Base-by-base conservation (phyloP, 2,113 vertebrate genomes). In the Phylloscopus trochilus region DNA sequence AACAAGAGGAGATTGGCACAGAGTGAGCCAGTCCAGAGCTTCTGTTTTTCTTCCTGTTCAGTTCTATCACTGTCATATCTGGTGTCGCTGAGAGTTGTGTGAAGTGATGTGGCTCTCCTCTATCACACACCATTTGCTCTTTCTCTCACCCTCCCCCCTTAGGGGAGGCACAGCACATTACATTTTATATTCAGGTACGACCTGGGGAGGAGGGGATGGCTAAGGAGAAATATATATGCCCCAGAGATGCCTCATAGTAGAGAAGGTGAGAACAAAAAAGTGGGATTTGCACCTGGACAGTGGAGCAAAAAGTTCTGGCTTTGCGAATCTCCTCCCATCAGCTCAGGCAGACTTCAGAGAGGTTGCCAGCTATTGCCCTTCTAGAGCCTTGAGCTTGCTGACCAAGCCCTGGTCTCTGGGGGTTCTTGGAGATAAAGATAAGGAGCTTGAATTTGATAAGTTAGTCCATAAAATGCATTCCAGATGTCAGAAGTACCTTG, bases 1-100 rank as follows among this genome's bases (percentile, higher is more conserved):
- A 97, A 82, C 87, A 89, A 68, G 87, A 81, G 52, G 68, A 90
- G 92, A 89, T 52, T 63, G 91, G 73, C 69, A 75, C 1, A 1
- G 60, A 79, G 66, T 2, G 2, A 84, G 69, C 37, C 77, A 31
- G 77, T 21, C 62, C 18, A 0, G 73, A 58, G 77, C 67, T 83
- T 58, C 83, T 84, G 74, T 31, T 84, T 91, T 95, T 87, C 87
- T 73, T 96, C 87, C 80, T 79, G 62, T 60, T 84, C 77, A 37
- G 4, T 82, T 82, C 83, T 75, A 91, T 91, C 83, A 1, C 74
- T 82, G 44, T 89, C 80, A 58, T 72, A 95, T 91, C 94, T 89
- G 66, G 46, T 91, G 89, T 86, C 0, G 0, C 85, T 58, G 81
- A 79, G 81, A 63, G 68, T 30, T 6, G 46, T 4, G 17, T 47